Base-by-base conservation (phyloP, 2,797 vertebrate genomes). In the Sebastes kiyomatsui region DNA sequence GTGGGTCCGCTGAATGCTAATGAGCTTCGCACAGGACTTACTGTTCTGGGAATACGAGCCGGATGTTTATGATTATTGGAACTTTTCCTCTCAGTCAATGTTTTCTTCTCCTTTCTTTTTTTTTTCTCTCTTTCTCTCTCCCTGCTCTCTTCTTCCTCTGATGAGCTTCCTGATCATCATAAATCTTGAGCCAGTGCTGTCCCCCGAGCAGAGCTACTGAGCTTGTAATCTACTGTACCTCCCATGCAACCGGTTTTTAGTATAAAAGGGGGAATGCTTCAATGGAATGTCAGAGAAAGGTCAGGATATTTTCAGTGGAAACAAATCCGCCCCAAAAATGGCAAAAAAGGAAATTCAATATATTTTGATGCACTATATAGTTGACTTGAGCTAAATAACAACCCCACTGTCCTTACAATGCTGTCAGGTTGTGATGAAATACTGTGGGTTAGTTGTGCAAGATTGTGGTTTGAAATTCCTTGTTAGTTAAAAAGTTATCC, bases 61-160 rank as follows among this genome's bases (percentile, higher is more conserved):
- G 91, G 92, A 93, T 95, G 92, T 95, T 95, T 96, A 94, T 94
- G 95, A 95, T 94, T 94, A 94, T 93, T 95, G 92, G 90, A 93
- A 92, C 89, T 94, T 94, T 93, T 95, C 79, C 82, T 92, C 90
- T 92, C 88, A 67, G 85, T 93, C 88, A 85, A 89, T 93, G 93
- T 91, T 94, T 91, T 89, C 72, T 81, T 87, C 77, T 84, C 68
- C 54, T 67, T 68, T 76, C 42, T 60, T 67, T 32, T 59, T 25
- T 25, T 7, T 13, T 0, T 0, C 0, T n/a, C n/a, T n/a, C 62
- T 67, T 4, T 55, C 56, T 66, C 54, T 30, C 62, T 77, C 76
- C 30, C 67, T 67, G 74, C 66, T 42, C 60, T 7, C 68, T 66
- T 67, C 76, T 67, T 79, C 58, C 74, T 87, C 87, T 87, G 86